phyloP scores from a whole-genome alignment of 2,888 invertebrate species.

The Drosophila parthenogenetica region DNA sequence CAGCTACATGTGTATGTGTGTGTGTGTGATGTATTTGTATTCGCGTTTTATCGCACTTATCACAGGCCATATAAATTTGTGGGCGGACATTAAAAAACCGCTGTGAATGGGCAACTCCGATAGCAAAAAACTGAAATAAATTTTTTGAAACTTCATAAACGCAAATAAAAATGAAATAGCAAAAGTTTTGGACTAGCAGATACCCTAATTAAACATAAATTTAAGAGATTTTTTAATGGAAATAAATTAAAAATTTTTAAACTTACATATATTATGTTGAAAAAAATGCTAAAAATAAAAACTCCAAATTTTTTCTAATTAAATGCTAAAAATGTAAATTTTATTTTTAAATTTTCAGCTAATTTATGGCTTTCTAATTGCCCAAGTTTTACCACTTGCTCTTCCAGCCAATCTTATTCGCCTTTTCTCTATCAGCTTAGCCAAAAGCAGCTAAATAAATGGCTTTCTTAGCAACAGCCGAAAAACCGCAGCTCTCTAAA shows the following conservation, averaged over 20 bases:
- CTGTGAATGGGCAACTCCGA: conserved; percentile 33
- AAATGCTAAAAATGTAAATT: too few relatives aligned
- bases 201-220: conserved; percentile 17
- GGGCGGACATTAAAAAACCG: conserved; percentile 72
- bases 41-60: conserved; percentile 67
- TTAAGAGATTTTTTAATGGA: not conserved
- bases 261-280: too few relatives aligned
- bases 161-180: conserved; percentile 2
- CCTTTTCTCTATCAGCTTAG: not conserved
- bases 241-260: too few relatives aligned
- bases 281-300: not conserved
- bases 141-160: conserved; percentile 33
- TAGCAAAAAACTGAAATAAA: conserved; percentile 47
- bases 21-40: conserved; percentile 1
- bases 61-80: conserved; percentile 75
- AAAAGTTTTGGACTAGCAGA: not conserved
- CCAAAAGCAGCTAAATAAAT: conserved; percentile 8
- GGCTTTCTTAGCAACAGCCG: too few relatives aligned
- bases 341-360: not conserved
- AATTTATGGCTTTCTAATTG: not conserved
- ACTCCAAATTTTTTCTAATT: too few relatives aligned
- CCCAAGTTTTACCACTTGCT: not conserved
- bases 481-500: too few relatives aligned
- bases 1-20: not conserved
- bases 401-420: not conserved